A percentile compares a stretch with the other conserved stretches of the same genome.
Conservation (phyloP, 1,140 invertebrate species). For the Cataglyphis hispanica region DNA sequence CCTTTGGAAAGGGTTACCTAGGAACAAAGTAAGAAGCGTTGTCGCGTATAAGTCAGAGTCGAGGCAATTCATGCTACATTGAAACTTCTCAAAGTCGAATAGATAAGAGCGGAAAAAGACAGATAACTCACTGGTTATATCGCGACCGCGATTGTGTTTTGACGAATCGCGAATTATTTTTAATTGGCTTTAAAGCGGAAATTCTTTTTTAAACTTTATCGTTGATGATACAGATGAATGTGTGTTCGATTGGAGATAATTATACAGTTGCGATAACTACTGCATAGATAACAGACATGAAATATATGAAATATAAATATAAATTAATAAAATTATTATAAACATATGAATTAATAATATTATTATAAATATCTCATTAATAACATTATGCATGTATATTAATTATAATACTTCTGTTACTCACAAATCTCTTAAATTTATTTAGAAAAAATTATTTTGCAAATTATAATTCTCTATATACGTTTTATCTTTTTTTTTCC, state of each 20-base stretch:
- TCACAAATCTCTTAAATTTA: neutral
- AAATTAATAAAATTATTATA: no score
- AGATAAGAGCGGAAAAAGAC: conserved; percentile 32
- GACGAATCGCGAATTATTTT: neutral
- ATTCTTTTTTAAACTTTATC: neutral
- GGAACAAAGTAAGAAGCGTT: conserved; percentile 12
- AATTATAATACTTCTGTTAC: neutral
- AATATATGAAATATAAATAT: no score
- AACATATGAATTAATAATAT: no score
- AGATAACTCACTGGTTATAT: neutral
- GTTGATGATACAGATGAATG: neutral
- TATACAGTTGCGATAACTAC: no score
- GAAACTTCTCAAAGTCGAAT: conserved; percentile 1
- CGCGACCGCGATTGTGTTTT: neutral
- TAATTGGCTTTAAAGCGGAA: neutral
- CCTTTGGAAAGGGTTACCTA: neutral
- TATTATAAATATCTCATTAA: no score
- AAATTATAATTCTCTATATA: neutral
- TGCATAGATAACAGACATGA: no score
- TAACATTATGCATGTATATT: no score
- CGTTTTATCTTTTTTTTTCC: neutral
- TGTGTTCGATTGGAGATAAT: neutral
- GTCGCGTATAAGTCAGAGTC: conserved; percentile 56
- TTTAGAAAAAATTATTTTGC: neutral
- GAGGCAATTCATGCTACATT: neutral